phyloP scores from a whole-genome alignment of 2,888 invertebrate species.

The Lathronympha strigana region DNA sequence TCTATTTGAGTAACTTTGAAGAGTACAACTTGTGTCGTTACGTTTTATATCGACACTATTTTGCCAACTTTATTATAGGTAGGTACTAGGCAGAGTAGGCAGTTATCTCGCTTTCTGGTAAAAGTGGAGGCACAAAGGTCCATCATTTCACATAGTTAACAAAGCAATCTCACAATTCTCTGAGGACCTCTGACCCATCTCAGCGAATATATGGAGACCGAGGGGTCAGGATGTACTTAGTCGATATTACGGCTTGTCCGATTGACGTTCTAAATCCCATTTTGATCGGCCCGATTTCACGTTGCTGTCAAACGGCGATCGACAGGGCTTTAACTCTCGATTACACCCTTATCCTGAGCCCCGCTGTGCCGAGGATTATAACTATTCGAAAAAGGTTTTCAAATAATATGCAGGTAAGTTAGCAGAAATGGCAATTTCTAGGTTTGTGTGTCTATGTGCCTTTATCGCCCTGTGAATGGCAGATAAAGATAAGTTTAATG shows the following conservation, averaged over 20 bases:
- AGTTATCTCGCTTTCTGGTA: slow-evolving; percentile 14
- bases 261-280: slow-evolving; percentile 39
- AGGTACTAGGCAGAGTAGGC: too few species aligned
- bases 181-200: slow-evolving; percentile 35
- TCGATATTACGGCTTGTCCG: slow-evolving; percentile 38
- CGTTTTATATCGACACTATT: slow-evolving; percentile 4
- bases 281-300: slow-evolving; percentile 38
- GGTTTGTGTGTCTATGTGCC: too few species aligned
- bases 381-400: slow-evolving; percentile 18
- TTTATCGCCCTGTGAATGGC: too few species aligned
- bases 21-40: background rate
- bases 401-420: background rate
- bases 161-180: slow-evolving; percentile 35
- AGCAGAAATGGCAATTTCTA: too few species aligned
- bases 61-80: background rate
- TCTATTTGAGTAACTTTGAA: slow-evolving; percentile 10
- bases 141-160: slow-evolving; percentile 30
- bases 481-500: too few species aligned
- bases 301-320: slow-evolving; percentile 39
- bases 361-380: slow-evolving; percentile 23
- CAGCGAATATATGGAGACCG: slow-evolving; percentile 16
- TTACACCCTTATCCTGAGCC: slow-evolving; percentile 26
- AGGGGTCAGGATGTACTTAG: slow-evolving; percentile 28
- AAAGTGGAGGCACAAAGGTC: slow-evolving; percentile 16
- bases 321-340: slow-evolving; percentile 34